Percentiles rank a stretch among this genome's conserved stretches.
Conservation (phyloP, 1,140 invertebrate species). For the Potamilus streckersoni region DNA sequence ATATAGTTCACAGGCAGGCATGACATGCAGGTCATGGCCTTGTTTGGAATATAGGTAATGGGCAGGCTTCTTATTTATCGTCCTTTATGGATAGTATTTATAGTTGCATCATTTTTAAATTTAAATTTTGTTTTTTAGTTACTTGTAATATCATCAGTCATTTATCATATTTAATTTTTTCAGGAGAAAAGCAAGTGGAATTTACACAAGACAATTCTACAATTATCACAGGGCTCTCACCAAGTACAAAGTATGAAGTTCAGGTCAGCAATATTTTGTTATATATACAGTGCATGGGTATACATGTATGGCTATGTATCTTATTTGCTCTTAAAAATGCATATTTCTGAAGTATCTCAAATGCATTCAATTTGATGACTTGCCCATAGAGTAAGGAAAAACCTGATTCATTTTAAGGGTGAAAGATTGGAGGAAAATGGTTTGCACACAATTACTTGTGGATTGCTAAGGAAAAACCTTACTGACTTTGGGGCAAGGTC, state of each 20-base stretch:
- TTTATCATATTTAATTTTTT: conserved; percentile 19
- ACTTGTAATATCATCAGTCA: not conserved
- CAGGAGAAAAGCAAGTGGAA: conserved; percentile 56
- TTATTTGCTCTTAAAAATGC: not conserved
- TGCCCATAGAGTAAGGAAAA: too few relatives aligned
- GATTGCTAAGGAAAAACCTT: too few relatives aligned
- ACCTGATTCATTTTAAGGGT: too few relatives aligned
- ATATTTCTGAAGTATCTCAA: not conserved
- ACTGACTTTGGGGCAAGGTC: too few relatives aligned
- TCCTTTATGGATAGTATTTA: not conserved
- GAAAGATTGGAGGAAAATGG: too few relatives aligned
- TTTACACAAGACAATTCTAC: conserved; percentile 54
- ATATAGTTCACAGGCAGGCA: too few relatives aligned
- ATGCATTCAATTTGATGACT: too few relatives aligned
- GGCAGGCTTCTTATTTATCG: too few relatives aligned
- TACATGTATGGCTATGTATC: not conserved
- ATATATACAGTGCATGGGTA: not conserved
- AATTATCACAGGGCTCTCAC: conserved; percentile 60
- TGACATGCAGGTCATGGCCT: too few relatives aligned
- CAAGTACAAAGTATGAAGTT: conserved; percentile 62
- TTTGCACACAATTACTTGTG: too few relatives aligned
- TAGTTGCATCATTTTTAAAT: not conserved
- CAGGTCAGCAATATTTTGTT: conserved; percentile 34
- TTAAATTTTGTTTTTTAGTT: not conserved
- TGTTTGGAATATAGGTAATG: too few relatives aligned